Evolutionary conservation across 2,113 vertebrate species (phyloP), one percentile per base, ranked within the genome.

Genomic region (Aldabrachelys gigantea): DNA sequence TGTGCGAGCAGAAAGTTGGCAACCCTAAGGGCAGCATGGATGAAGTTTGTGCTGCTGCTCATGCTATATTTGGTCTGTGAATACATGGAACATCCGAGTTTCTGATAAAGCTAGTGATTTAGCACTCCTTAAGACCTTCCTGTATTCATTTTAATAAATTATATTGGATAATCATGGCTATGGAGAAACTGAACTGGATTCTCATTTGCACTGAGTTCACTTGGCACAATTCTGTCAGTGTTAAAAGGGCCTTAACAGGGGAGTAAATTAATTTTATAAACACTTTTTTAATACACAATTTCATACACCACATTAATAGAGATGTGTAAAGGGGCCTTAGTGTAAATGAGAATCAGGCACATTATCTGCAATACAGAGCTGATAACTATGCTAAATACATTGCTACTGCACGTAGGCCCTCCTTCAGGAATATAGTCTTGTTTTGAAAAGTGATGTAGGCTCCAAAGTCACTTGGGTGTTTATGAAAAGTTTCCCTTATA

Each of bases 31-130:
- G 50, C 35, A 94, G 31, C 38, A 76, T 84, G 17, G 21, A 6
- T 76, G 75, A 88, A 22, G 10, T 10, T 41, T n/a, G 53, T 56
- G 62, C 69, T 75, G 11, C 38, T 75, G n/a, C 38, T 75, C 2
- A 1, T 0, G 0, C 1, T 29, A 27, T 1, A 16, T 29, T 49
- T 69, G 2, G 25, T 95, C 80, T 82, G 82, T 80, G 31, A 11
- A 49, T 25, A 87, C 57, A 85, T 11, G 22, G 57, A 76, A 59
- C 9, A 21, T 0, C 27, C 1, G 50, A 52, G 78, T 80, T 80
- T 50, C 29, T 27, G 29, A 25, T 79, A 21, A 6, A 53, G 44
- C 44, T 11, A 41, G 16, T 52, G 29, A 50, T 52, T 49, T 80
- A 80, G 31, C 78, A 52, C 8, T 19, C 27, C 38, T 22, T 80